Evolutionary conservation across 2,797 vertebrate species (phyloP).

Genomic region (Typhlichthys subterraneus): DNA sequence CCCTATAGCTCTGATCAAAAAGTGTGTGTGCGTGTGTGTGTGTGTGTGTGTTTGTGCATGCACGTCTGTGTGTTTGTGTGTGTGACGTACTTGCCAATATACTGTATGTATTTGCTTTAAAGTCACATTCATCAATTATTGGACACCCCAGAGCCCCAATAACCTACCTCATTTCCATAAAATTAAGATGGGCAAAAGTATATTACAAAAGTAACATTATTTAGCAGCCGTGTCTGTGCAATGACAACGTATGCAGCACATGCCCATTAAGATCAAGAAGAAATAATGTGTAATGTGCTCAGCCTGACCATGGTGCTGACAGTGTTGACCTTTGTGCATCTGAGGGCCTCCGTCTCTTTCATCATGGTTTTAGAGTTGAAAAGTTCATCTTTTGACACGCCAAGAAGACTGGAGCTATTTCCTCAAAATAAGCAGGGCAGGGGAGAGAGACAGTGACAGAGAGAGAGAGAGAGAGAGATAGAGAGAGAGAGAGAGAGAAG

Average conservation of each 20-base stretch:
- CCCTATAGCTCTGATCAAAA: constrained; percentile 49
- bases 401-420: constrained; percentile 28
- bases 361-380: constrained; percentile 59
- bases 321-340: constrained; percentile 56
- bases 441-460: constrained; percentile 8
- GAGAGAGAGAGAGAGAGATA: constrained; percentile 23
- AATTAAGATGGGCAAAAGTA: no score
- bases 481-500: background rate
- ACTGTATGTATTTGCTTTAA: no score
- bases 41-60: background rate
- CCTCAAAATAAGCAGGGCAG: constrained; percentile 43
- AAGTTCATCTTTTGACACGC: constrained; percentile 64
- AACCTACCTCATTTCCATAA: no score
- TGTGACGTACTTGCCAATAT: constrained; percentile 14
- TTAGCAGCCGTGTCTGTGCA: no score
- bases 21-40: constrained; percentile 1
- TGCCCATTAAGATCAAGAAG: no score
- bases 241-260: no score
- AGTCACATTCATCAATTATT: no score
- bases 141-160: no score
- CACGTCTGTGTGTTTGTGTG: background rate
- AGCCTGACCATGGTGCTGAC: constrained; percentile 35
- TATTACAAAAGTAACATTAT: no score
- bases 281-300: constrained; percentile 15
- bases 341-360: constrained; percentile 37